These are phyloP conservation scores for Heloderma charlesbogerti DNA, from an alignment of 2,113 vertebrate genomes.

Conservation along the genomic window DNA sequence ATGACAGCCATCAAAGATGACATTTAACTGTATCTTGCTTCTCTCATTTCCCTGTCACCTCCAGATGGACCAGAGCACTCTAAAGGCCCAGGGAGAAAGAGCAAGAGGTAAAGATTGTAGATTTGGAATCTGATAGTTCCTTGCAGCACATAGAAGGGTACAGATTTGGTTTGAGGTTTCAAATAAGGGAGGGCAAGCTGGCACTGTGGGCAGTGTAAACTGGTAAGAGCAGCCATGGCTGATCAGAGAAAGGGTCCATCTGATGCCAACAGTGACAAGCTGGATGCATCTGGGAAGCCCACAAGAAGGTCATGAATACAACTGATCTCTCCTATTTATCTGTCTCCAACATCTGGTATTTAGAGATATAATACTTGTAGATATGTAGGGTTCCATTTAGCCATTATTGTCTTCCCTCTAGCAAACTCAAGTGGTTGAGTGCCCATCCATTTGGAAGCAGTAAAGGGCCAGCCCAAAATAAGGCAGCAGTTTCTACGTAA, in stretches of 20 bases:
- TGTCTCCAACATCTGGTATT: neutral
- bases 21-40: neutral
- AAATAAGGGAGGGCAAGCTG: neutral
- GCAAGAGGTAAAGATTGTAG: neutral
- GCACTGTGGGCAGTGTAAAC: neutral
- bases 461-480: neutral
- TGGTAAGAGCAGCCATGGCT: neutral
- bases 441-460: neutral
- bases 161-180: neutral
- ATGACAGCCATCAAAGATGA: slow-evolving; percentile 1
- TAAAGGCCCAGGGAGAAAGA: neutral
- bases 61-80: neutral
- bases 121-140: neutral
- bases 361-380: neutral
- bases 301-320: neutral
- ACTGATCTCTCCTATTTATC: neutral
- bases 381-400: neutral
- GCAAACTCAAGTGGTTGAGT: neutral
- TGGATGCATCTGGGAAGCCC: neutral
- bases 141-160: neutral
- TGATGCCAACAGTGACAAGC: neutral
- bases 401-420: neutral
- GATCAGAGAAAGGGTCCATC: neutral
- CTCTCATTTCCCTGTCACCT: neutral
- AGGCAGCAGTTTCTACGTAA: neutral